These are phyloP conservation scores for Stramonita haemastoma DNA, from an alignment of 2,888 invertebrate species.

Conservation along the genomic window DNA sequence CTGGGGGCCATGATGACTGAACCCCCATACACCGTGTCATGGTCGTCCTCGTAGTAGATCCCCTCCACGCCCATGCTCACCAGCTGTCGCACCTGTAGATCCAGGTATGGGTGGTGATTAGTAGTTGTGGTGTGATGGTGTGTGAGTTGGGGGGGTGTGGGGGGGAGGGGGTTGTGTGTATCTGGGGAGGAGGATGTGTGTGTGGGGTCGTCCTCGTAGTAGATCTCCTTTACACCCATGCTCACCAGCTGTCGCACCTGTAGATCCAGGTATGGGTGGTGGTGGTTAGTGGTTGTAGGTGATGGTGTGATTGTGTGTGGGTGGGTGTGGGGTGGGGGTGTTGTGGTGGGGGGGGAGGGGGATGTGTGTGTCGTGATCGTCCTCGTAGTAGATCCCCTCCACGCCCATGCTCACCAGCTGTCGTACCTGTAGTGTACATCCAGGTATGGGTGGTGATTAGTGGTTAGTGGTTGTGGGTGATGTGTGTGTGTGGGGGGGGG, in stretches of 20 bases:
- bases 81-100: slow-evolving; percentile 85
- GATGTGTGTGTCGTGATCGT: too few relatives aligned
- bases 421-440: slow-evolving; percentile 82
- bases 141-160: too few relatives aligned
- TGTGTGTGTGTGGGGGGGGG: too few relatives aligned
- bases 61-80: slow-evolving; percentile 95
- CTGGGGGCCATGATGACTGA: slow-evolving; percentile 71
- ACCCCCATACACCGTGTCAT: slow-evolving; percentile 63
- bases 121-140: too few relatives aligned
- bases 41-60: slow-evolving; percentile 73
- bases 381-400: slow-evolving; percentile 82
- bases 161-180: too few relatives aligned
- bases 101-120: neutral
- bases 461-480: too few relatives aligned
- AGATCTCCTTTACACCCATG: slow-evolving; percentile 89
- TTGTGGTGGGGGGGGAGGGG: too few relatives aligned
- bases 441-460: neutral
- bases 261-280: neutral
- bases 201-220: slow-evolving; percentile 74
- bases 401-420: slow-evolving; percentile 94
- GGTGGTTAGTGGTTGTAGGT: too few relatives aligned
- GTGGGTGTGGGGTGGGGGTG: too few relatives aligned
- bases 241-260: slow-evolving; percentile 91
- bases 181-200: too few relatives aligned
- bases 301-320: too few relatives aligned